Evolutionary conservation across 2,797 vertebrate genomes (phyloP).

Genomic region (Sciurus vulgaris): DNA sequence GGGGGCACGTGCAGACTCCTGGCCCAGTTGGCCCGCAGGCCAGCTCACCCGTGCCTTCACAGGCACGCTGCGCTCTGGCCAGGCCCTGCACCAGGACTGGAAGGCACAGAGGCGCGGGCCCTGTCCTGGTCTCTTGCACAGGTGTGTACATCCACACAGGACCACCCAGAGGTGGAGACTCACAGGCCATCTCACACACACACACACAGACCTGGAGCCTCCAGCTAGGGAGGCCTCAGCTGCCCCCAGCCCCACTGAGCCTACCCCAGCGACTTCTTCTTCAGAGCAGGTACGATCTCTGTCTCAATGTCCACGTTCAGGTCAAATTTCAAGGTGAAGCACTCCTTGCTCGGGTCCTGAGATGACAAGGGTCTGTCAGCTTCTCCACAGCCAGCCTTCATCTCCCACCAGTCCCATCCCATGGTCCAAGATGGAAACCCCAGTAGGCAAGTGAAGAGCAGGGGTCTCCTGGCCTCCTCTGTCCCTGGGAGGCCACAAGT

Average conservation of each 20-base stretch:
- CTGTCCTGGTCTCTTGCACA: not conserved
- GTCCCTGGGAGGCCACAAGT: not conserved
- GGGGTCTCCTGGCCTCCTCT: not conserved
- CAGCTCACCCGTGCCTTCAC: not conserved
- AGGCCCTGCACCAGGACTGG: not conserved
- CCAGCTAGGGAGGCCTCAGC: fast-evolving
- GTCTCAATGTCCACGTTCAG: slow-evolving; percentile 92
- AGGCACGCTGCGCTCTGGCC: not conserved
- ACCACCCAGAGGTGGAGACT: no score
- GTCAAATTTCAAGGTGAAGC: slow-evolving; percentile 98
- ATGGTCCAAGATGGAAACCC: not conserved
- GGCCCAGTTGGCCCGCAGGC: not conserved
- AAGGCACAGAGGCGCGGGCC: not conserved
- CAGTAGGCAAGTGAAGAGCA: not conserved
- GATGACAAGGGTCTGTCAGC: fast-evolving
- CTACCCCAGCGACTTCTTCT: slow-evolving; percentile 97
- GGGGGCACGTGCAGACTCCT: not conserved
- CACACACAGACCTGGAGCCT: not conserved
- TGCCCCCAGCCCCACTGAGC: not conserved
- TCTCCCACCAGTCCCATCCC: not conserved
- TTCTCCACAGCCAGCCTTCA: fast-evolving
- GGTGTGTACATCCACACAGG: fast-evolving
- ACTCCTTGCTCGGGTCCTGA: slow-evolving; percentile 98
- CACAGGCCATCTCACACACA: not conserved
- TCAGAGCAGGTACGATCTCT: slow-evolving; percentile 95